Evolutionary conservation across 1,140 invertebrate genomes (phyloP), one percentile per base, ranked within the genome.

Genomic region (Drosophila ercepeae): DNA sequence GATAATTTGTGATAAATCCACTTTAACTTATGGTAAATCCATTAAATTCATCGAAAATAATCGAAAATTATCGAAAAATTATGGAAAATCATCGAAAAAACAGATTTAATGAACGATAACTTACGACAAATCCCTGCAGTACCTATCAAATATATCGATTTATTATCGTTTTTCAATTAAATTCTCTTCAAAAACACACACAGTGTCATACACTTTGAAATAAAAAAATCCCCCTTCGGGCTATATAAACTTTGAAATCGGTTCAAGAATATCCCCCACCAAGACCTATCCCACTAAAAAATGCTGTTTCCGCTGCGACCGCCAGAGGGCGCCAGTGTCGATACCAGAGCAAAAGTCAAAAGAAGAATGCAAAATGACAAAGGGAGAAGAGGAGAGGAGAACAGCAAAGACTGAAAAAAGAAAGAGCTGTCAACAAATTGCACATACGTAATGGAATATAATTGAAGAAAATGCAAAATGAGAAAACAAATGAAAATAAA

Each of bases 381-480:
- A n/a, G 32, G 0, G 25, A 4, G 32, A 34, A 1, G n/a, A 16
- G 13, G 4, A 4, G 36, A 41, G 4, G 52, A 49, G 19, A 13
- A 29, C 9, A 39, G 11, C 11, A 49, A 18, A 25, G n/a, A n/a
- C n/a, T n/a, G n/a, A 48, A 44, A 16, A 69, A 48, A 21, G 52
- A 76, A 74, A 81, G 29, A 39, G 36, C 36, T 39, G 36, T 39
- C 36, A 39, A 39, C 36, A 74, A 74, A 59, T 68, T 39, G 13
- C 36, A 53, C 74, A 83, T 77, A 88, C 77, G 83, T 88, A 88
- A 88, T 89, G 70, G 75, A 88, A 83, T 78, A 83, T 89, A 89
- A 89, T 89, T 83, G 82, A 89, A 82, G 70, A 76, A 78, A 78
- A 78, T 45, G 42, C 8, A 13, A n/a, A 55, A 57, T 63, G 72